A percentile compares a stretch with the other conserved stretches of the same genome.
phyloP scores from a whole-genome alignment of 2,888 invertebrate genomes.

The Nomada flava region DNA sequence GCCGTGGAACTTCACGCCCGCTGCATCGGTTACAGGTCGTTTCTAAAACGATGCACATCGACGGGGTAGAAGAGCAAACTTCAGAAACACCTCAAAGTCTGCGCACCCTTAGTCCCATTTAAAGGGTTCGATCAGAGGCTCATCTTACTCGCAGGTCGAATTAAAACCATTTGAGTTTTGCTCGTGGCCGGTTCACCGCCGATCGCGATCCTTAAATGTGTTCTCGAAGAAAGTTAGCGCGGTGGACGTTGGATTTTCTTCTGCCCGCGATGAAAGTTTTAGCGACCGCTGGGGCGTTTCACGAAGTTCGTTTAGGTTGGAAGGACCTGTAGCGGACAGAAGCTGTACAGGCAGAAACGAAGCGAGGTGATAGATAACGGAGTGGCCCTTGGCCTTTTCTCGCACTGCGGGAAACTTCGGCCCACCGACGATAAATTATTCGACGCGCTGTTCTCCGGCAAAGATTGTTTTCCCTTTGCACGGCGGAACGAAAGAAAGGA shows the following conservation, averaged over 20 bases:
- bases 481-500: slow-evolving; percentile 48
- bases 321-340: slow-evolving; percentile 54
- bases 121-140: too few relatives aligned
- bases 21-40: slow-evolving; percentile 47
- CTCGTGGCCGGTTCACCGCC: background rate
- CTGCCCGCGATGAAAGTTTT: background rate
- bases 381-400: slow-evolving; percentile 60
- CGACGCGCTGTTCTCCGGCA: slow-evolving; percentile 74
- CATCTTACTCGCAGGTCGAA: too few relatives aligned
- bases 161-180: too few relatives aligned
- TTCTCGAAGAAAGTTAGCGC: slow-evolving; percentile 12
- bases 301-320: slow-evolving; percentile 46
- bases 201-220: background rate
- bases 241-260: background rate
- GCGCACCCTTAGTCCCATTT: too few relatives aligned
- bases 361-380: slow-evolving; percentile 74
- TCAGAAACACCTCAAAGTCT: background rate
- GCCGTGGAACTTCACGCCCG: slow-evolving; percentile 55
- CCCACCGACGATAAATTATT: slow-evolving; percentile 75
- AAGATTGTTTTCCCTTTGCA: slow-evolving; percentile 74
- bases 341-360: background rate
- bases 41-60: slow-evolving; percentile 49
- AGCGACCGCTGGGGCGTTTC: background rate
- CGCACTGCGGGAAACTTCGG: slow-evolving; percentile 68
- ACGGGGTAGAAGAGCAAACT: background rate